phyloP scores from a whole-genome alignment of 2,888 invertebrate species.

The Athripsodes cinereus region DNA sequence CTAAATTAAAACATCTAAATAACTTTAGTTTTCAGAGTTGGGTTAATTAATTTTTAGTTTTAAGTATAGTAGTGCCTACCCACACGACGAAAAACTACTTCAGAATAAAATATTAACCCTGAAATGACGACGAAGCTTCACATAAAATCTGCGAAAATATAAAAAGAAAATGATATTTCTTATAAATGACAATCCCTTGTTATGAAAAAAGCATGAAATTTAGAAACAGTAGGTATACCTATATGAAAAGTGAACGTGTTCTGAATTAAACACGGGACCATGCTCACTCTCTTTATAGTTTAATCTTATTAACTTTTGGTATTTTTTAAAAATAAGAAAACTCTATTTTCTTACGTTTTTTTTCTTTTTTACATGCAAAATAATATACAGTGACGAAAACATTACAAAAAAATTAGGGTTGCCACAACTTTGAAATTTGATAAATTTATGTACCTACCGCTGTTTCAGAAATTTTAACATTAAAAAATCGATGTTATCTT shows the following conservation, averaged over 20 bases:
- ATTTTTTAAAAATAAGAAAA: constrained; percentile 7
- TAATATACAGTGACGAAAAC: not conserved
- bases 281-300: not conserved
- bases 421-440: not conserved
- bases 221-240: too few species aligned
- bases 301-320: constrained; percentile 1
- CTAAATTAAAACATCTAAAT: too few species aligned
- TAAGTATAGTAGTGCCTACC: too few species aligned
- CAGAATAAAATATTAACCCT: too few species aligned
- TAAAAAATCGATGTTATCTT: too few species aligned
- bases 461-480: not conserved
- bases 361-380: constrained; percentile 2
- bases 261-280: not conserved
- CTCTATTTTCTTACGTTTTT: not conserved
- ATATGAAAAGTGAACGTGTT: not conserved
- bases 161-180: not conserved
- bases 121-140: too few species aligned
- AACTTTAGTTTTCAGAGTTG: too few species aligned
- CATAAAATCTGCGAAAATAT: too few species aligned
- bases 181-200: not conserved
- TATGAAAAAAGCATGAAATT: not conserved
- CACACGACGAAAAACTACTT: too few species aligned
- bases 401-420: not conserved
- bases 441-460: not conserved
- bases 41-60: too few species aligned